phyloP scores from a whole-genome alignment of 1,140 invertebrate species.

The Hermetia illucens region DNA sequence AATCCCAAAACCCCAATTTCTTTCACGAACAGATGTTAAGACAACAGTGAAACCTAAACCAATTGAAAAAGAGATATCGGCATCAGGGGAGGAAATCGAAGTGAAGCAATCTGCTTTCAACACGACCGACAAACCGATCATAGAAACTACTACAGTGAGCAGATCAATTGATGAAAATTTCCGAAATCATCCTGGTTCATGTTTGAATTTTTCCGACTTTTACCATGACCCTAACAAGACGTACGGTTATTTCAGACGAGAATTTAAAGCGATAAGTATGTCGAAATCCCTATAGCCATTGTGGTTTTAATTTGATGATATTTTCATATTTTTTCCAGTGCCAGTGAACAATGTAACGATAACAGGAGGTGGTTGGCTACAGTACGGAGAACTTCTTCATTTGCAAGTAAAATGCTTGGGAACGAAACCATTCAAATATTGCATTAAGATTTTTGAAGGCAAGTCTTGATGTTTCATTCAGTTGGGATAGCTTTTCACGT shows the following conservation, averaged over 20 bases:
- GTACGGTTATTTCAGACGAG: slow-evolving; percentile 56
- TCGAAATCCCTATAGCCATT: slow-evolving; percentile 8
- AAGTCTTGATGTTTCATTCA: slow-evolving; percentile 3
- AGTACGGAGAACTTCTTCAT: slow-evolving; percentile 59
- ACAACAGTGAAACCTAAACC: too few species aligned
- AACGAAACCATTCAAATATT: slow-evolving; percentile 51
- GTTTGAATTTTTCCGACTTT: too few species aligned
- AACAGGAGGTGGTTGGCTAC: slow-evolving; percentile 60
- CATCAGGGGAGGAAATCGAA: too few species aligned
- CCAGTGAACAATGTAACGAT: slow-evolving; percentile 49
- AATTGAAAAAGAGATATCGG: too few species aligned
- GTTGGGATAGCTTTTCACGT: slow-evolving; percentile 3
- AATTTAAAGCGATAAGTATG: slow-evolving; percentile 45
- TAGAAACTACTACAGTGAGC: too few species aligned
- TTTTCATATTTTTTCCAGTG: slow-evolving; percentile 35
- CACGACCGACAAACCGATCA: too few species aligned
- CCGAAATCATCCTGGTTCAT: too few species aligned
- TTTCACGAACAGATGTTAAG: too few species aligned
- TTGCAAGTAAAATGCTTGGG: slow-evolving; percentile 56
- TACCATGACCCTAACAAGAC: slow-evolving; percentile 48
- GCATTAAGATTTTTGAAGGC: slow-evolving; percentile 36
- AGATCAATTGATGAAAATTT: too few species aligned
- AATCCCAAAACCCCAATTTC: too few species aligned
- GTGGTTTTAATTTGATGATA: slow-evolving; percentile 5
- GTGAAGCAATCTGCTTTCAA: too few species aligned